Conservation (phyloP, 2,113 vertebrate genomes). For the Murina feae region DNA sequence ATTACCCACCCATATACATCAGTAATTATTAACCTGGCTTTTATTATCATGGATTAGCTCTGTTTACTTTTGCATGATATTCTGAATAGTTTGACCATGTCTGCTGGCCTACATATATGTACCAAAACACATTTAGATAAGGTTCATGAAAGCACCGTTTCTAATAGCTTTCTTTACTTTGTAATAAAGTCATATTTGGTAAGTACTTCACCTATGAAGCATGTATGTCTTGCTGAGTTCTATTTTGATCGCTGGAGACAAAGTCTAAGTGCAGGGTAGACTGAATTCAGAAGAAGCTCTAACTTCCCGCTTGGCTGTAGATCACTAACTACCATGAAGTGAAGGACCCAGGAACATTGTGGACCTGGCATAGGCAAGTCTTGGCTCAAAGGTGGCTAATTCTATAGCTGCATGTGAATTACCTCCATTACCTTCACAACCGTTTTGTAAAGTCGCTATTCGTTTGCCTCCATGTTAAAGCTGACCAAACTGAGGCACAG, state of each 20-base stretch:
- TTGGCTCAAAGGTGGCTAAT: not conserved
- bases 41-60: not conserved
- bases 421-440: not conserved
- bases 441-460: not conserved
- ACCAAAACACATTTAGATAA: not conserved
- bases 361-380: accelerated
- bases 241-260: not conserved
- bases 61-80: not conserved
- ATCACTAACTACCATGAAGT: not conserved
- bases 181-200: not conserved
- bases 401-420: not conserved
- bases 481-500: not conserved
- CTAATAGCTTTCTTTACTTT: not conserved
- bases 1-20: not conserved
- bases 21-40: not conserved
- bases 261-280: not conserved
- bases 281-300: not conserved
- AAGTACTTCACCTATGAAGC: not conserved
- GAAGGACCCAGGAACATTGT: not conserved
- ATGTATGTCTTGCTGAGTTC: not conserved
- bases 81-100: not conserved
- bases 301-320: not conserved
- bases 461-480: not conserved
- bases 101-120: not conserved
- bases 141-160: not conserved